Evolutionary conservation across 2,888 invertebrate species (phyloP).

Genomic region (Yponomeuta sedellus): DNA sequence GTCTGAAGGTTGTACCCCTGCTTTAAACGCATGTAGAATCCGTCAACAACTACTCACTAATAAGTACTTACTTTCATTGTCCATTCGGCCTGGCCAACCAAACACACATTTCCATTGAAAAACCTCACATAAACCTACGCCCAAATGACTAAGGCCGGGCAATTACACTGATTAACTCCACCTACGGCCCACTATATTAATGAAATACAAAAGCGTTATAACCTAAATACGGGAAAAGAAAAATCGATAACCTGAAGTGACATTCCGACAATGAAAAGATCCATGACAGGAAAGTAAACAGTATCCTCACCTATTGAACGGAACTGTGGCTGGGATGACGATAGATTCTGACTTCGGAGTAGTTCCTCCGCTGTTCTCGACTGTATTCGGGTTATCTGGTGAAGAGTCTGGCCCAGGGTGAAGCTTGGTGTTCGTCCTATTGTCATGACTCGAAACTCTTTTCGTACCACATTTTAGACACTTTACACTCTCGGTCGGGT

Average conservation of each 20-base stretch:
- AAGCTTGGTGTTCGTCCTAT: constrained; percentile 50
- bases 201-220: constrained; percentile 62
- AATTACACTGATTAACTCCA: constrained; percentile 56
- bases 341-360: constrained; percentile 65
- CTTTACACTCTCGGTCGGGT: constrained; percentile 89
- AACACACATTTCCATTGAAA: constrained; percentile 47
- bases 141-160: constrained; percentile 39
- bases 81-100: constrained; percentile 17
- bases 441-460: constrained; percentile 78
- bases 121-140: constrained; percentile 49
- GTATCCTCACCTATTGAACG: constrained; percentile 62
- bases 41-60: neutral
- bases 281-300: constrained; percentile 22
- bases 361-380: constrained; percentile 64
- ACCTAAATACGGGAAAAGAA: constrained; percentile 62
- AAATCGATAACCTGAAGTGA: constrained; percentile 64
- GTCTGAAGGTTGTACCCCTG: neutral
- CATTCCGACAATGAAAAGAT: constrained; percentile 50
- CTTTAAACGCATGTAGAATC: neutral
- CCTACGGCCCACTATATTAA: constrained; percentile 38
- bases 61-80: neutral
- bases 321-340: constrained; percentile 58
- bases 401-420: constrained; percentile 59
- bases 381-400: constrained; percentile 56
- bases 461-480: constrained; percentile 89